phyloP scores from a whole-genome alignment of 2,797 vertebrate species.

The Acomys russatus region DNA sequence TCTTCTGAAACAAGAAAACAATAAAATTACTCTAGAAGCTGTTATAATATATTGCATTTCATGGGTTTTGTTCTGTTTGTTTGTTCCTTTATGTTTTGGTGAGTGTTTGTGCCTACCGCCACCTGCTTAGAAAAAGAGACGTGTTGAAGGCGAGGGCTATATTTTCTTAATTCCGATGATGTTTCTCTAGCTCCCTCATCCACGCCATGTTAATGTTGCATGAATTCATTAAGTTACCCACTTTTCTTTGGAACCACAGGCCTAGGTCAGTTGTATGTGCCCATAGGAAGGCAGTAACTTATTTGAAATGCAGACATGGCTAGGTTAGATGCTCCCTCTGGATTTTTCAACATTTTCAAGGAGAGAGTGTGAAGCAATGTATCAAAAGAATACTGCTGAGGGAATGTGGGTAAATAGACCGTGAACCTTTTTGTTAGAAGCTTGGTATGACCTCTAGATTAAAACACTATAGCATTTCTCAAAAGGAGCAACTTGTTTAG shows the following conservation, averaged over 20 bases:
- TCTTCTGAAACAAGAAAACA: constrained; percentile 5
- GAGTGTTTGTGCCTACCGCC: background rate
- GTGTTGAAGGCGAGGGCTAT: background rate
- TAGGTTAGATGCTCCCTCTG: background rate
- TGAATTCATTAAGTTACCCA: constrained; percentile 52
- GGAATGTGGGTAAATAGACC: constrained; percentile 75
- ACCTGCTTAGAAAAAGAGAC: constrained; percentile 5
- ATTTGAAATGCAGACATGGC: constrained; percentile 56
- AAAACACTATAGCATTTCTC: constrained; percentile 59
- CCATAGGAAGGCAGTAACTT: constrained; percentile 61
- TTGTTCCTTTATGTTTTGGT: background rate
- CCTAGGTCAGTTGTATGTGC: background rate
- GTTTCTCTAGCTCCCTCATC: background rate
- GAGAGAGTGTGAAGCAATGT: constrained; percentile 68
- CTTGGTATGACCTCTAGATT: constrained; percentile 69
- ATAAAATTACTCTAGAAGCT: constrained; percentile 6
- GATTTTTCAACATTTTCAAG: constrained; percentile 66
- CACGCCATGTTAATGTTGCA: background rate
- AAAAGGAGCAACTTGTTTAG: constrained; percentile 50
- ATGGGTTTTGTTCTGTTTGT: background rate
- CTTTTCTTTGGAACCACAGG: constrained; percentile 54
- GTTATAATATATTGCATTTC: background rate
- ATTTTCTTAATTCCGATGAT: constrained; percentile 27
- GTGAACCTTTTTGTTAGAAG: constrained; percentile 75
- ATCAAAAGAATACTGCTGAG: constrained; percentile 69